phyloP scores from a whole-genome alignment of 2,888 invertebrate genomes.

The Pteria penguin region DNA sequence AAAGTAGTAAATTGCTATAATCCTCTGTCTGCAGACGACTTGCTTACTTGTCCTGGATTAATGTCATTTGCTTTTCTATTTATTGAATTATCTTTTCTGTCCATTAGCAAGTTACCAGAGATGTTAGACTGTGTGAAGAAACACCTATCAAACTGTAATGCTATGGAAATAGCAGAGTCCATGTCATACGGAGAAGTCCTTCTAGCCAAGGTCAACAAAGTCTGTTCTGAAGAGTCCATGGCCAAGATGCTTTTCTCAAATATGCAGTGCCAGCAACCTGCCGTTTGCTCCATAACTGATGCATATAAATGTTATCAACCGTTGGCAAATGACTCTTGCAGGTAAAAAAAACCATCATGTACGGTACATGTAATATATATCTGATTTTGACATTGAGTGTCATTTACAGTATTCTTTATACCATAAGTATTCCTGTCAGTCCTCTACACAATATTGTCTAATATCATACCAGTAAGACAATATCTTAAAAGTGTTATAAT shows the following conservation, averaged over 20 bases:
- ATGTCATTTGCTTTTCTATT: too few species aligned
- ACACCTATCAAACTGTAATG: conserved; percentile 5
- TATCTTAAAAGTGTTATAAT: too few species aligned
- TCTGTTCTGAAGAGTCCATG: conserved; percentile 3
- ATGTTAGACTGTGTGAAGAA: conserved; percentile 6
- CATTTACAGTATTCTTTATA: too few species aligned
- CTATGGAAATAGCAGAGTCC: background rate
- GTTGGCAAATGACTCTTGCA: background rate
- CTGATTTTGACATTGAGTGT: background rate
- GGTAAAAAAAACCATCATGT: background rate
- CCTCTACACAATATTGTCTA: too few species aligned
- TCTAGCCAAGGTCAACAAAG: background rate
- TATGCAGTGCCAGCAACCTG: background rate
- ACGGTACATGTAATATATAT: background rate
- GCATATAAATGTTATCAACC: conserved; percentile 18
- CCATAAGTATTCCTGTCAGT: too few species aligned
- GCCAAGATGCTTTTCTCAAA: background rate
- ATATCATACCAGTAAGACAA: too few species aligned
- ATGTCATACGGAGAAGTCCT: conserved; percentile 16
- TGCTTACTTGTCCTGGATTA: too few species aligned
- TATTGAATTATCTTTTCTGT: background rate
- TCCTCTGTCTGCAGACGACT: too few species aligned
- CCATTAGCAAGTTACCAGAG: conserved; percentile 16
- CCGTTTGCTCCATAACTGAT: conserved; percentile 13
- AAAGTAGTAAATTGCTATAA: too few species aligned